These are phyloP conservation scores for Ciona savignyi DNA, from an alignment of 23 tunicate genomes.

Conservation along the genomic window DNA sequence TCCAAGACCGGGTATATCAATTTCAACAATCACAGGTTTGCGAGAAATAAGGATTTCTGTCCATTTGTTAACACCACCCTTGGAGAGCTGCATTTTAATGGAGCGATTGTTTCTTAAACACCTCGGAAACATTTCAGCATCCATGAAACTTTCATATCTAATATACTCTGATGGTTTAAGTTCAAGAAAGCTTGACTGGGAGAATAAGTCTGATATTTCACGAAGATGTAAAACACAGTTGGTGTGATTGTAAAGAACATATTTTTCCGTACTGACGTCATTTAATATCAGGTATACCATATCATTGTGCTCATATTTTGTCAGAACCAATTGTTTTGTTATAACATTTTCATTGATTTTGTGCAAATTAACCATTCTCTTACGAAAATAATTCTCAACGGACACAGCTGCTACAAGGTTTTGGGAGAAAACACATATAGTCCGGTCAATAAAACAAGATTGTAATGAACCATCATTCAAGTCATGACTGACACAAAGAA, in stretches of 20 bases:
- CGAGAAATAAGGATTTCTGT: slow-evolving; percentile 12
- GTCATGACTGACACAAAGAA: slow-evolving; percentile 35
- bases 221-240: background rate
- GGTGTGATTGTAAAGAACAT: slow-evolving; percentile 24
- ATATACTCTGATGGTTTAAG: slow-evolving; percentile 6
- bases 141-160: slow-evolving; percentile 37
- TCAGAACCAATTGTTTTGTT: slow-evolving; percentile 14
- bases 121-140: slow-evolving; percentile 38
- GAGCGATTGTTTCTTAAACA: slow-evolving; percentile 21
- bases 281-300: slow-evolving; percentile 19
- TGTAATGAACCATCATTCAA: background rate
- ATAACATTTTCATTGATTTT: background rate
- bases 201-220: slow-evolving; percentile 10
- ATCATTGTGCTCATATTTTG: slow-evolving; percentile 25
- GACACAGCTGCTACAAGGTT: slow-evolving; percentile 8
- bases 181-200: background rate
- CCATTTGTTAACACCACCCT: slow-evolving; percentile 6
- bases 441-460: slow-evolving; percentile 8
- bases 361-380: slow-evolving; percentile 16
- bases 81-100: slow-evolving; percentile 18
- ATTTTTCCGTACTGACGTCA: slow-evolving; percentile 22
- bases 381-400: slow-evolving; percentile 27
- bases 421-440: slow-evolving; percentile 2
- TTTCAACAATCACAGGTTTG: slow-evolving; percentile 6
- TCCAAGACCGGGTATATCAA: slow-evolving; percentile 16